A percentile compares a stretch with the other conserved stretches of the same genome.
phyloP scores from a whole-genome alignment of 2,797 vertebrate species.

The Notolabrus celidotus region DNA sequence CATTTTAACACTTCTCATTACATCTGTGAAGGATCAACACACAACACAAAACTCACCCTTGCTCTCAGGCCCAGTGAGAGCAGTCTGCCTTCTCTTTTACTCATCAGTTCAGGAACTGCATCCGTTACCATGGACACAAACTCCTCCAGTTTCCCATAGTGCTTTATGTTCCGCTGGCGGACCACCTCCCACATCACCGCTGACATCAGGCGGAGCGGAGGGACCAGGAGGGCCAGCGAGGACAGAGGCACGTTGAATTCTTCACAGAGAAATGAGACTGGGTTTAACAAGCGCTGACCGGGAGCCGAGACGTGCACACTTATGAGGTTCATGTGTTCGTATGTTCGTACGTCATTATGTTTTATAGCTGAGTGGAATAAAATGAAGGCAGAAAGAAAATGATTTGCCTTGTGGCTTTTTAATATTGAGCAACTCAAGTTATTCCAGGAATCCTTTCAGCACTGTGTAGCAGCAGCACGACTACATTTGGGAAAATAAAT shows the following conservation, averaged over 20 bases:
- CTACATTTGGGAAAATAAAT: too few species aligned
- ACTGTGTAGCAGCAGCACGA: too few species aligned
- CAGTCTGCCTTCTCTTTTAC: constrained; percentile 86
- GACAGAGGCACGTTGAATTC: constrained; percentile 82
- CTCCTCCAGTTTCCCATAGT: constrained; percentile 89
- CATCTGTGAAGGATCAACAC: background rate
- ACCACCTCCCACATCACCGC: constrained; percentile 90
- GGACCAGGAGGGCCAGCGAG: constrained; percentile 84
- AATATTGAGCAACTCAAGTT: too few species aligned
- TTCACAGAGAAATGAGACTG: constrained; percentile 29
- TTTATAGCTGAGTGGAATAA: too few species aligned
- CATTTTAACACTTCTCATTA: background rate
- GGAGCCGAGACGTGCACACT: background rate
- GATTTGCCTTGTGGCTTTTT: too few species aligned
- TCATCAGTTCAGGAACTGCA: constrained; percentile 87
- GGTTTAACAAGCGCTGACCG: background rate
- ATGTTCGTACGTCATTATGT: too few species aligned
- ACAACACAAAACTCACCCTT: constrained; percentile 76
- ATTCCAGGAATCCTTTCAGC: too few species aligned
- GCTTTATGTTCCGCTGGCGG: constrained; percentile 78
- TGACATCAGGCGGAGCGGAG: constrained; percentile 85
- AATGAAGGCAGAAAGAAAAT: too few species aligned
- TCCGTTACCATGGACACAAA: constrained; percentile 88
- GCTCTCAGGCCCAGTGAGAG: constrained; percentile 89
- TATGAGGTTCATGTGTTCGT: too few species aligned